Base-by-base conservation (phyloP, 2,113 vertebrate species). In the Pelvicachromis taeniatus region DNA sequence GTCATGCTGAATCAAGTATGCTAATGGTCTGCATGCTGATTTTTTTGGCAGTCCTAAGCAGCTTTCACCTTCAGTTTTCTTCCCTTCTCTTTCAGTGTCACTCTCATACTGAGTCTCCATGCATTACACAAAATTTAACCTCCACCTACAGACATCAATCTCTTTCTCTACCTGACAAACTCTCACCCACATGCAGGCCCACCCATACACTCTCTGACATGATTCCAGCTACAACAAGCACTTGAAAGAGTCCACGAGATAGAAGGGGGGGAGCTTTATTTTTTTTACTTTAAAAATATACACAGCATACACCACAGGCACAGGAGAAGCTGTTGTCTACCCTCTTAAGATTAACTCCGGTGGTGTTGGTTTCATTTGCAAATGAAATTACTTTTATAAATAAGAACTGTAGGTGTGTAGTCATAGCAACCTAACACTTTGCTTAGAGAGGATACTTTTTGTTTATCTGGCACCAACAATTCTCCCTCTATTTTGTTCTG, bases 381-480 rank as follows among this genome's bases (percentile, higher is more conserved):
- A 91, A 94, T 91, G 12, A 93, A 92, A 92, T 88, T 81, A 89
- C 84, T 89, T 92, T 94, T 50, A 90, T 89, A 92, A 92, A 91
- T 91, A 91, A 88, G 85, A 90, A 89, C 83, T 90, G 93, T 93
- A 92, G 92, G 94, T 94, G 93, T 92, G 93, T 95, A 78, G 92
- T 91, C 94, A 93, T 95, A 77, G 94, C 88, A 92, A 94, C 87
- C 31, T 88, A 85, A 91, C 92, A 94, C 93, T 89, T 89, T 90
- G 58, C 81, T 68, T 61, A 59, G 79, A 82, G 75, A 81, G 83
- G 85, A 88, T 85, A 90, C 75, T 90, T 92, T 91, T 91, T 89
- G 81, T 90, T 88, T 90, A 90, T 92, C 63, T 91, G 91, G 86
- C 87, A 83, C 61, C 13, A 40, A 81, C 52, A 52, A 85, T 87